Percentiles rank a stretch among this genome's conserved stretches.
Evolutionary conservation across 2,113 vertebrate species (phyloP).

Genomic region (Forbesichthys agassizii): DNA sequence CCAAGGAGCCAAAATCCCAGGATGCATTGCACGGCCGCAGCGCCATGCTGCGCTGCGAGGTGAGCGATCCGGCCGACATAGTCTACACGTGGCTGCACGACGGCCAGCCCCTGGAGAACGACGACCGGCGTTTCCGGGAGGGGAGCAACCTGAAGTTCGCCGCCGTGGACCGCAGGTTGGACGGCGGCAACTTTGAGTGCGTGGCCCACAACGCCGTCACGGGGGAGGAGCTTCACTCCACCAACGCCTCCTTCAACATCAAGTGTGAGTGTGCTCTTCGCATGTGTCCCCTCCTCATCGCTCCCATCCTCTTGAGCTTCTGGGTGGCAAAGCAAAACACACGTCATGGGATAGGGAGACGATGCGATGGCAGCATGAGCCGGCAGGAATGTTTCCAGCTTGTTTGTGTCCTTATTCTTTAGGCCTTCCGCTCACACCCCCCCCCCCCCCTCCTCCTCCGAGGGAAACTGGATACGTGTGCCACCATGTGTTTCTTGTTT

Average conservation of each 20-base stretch:
- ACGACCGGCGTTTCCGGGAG: slow-evolving; percentile 85
- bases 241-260: slow-evolving; percentile 93
- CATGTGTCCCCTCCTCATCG: slow-evolving; percentile 4
- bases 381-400: slow-evolving; percentile 63
- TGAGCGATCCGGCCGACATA: slow-evolving; percentile 71
- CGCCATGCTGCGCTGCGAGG: slow-evolving; percentile 94
- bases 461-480: slow-evolving; percentile 62
- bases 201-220: slow-evolving; percentile 71
- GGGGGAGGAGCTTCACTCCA: slow-evolving; percentile 77
- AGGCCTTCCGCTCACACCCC: slow-evolving; percentile 23
- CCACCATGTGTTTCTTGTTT: slow-evolving; percentile 63
- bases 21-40: slow-evolving; percentile 93
- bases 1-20: slow-evolving; percentile 94
- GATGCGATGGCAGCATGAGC: slow-evolving; percentile 35
- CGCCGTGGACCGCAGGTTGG: slow-evolving; percentile 83
- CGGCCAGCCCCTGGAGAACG: slow-evolving; percentile 70
- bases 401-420: slow-evolving; percentile 53
- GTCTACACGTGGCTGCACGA: slow-evolving; percentile 85
- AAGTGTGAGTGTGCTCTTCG: slow-evolving; percentile 87
- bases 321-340: slow-evolving; percentile 56
- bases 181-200: slow-evolving; percentile 88
- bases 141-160: slow-evolving; percentile 91
- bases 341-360: slow-evolving; percentile 56
- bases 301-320: slow-evolving; percentile 49
- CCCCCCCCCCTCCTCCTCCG: slow-evolving; percentile 10